Evolutionary conservation across 2,797 vertebrate genomes (phyloP).

Genomic region (Phoxinus dragarum): DNA sequence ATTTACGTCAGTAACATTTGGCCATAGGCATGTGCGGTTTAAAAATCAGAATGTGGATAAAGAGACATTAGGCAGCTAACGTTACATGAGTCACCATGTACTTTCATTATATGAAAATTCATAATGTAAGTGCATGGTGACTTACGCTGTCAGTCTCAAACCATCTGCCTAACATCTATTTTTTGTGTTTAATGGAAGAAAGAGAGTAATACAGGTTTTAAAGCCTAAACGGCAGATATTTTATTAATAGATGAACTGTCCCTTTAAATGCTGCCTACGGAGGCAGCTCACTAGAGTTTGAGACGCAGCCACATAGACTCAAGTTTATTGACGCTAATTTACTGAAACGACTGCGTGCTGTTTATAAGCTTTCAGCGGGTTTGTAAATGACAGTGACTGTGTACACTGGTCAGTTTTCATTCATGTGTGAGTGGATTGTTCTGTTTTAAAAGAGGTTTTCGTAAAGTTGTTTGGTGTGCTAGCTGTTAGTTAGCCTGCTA

Average conservation of each 20-base stretch:
- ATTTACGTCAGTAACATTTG: background rate
- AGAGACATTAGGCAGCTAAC: background rate
- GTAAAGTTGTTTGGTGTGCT: conserved; percentile 18
- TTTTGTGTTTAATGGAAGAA: background rate
- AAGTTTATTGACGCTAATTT: conserved; percentile 32
- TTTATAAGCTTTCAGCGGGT: background rate
- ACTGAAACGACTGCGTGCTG: conserved; percentile 1
- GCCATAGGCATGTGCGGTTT: background rate
- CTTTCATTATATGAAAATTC: background rate
- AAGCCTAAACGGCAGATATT: background rate
- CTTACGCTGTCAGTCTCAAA: background rate
- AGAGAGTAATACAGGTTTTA: background rate
- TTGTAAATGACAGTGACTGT: background rate
- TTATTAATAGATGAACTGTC: background rate
- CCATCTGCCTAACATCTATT: background rate
- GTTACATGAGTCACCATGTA: background rate
- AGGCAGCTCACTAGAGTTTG: background rate
- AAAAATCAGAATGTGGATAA: background rate
- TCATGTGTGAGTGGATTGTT: background rate
- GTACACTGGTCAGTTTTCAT: background rate
- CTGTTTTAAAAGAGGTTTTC: background rate
- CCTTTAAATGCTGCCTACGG: conserved; percentile 24
- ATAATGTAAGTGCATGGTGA: background rate
- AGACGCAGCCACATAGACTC: conserved; percentile 15
- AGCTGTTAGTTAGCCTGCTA: conserved; percentile 37